A percentile compares a stretch with the other conserved stretches of the same genome.
Evolutionary conservation across 2,888 invertebrate genomes (phyloP).

Genomic region (Noctua comes): DNA sequence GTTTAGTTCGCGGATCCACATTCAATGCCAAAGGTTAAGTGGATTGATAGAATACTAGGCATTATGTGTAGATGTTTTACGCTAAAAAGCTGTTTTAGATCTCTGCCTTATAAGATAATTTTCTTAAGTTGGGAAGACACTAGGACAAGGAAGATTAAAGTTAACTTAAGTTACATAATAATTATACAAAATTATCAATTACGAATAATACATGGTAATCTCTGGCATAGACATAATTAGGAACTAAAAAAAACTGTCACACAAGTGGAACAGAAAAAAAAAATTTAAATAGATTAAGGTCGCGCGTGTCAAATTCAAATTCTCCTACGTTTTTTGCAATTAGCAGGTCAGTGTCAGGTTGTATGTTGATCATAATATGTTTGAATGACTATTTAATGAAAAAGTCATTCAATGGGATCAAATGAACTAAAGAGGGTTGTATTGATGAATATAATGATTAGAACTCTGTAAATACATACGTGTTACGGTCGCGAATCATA

Average conservation of each 20-base stretch:
- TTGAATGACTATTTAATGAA: background rate
- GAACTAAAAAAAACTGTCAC: conserved; percentile 40
- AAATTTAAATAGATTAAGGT: background rate
- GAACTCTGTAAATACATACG: background rate
- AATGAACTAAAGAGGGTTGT: background rate
- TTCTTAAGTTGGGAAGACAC: conserved; percentile 42
- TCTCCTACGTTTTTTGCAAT: background rate
- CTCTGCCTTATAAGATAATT: background rate
- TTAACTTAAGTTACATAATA: conserved; percentile 1
- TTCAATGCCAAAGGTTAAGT: background rate
- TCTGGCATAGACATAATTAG: conserved; percentile 47
- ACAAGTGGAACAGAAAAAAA: background rate
- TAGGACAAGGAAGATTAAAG: conserved; percentile 30
- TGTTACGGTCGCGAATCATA: background rate
- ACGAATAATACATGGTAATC: conserved; percentile 52
- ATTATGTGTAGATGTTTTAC: background rate
- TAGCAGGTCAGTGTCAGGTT: background rate
- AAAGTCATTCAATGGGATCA: background rate
- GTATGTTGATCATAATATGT: too few relatives aligned
- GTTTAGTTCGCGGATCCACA: too few relatives aligned
- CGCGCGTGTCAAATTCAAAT: background rate
- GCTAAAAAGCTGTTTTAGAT: background rate
- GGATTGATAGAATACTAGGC: background rate
- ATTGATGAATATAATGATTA: background rate
- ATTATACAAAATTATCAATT: conserved; percentile 11